A percentile compares a stretch with the other conserved stretches of the same genome.
These are phyloP conservation scores for Sycophila texana DNA, from an alignment of 2,888 invertebrate genomes.

Conservation along the genomic window DNA sequence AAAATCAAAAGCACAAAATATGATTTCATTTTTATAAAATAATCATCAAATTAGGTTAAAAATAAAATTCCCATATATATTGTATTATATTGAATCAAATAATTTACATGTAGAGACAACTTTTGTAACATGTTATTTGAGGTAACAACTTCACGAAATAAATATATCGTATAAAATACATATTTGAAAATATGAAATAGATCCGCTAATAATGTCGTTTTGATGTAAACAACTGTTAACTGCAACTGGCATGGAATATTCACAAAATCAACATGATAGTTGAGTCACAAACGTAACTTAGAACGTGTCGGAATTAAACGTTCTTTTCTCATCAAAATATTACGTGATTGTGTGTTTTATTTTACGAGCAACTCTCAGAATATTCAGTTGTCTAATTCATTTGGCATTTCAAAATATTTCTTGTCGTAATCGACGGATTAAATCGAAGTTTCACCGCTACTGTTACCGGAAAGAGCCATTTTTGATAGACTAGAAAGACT, in stretches of 20 bases:
- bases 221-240: slow-evolving; percentile 45
- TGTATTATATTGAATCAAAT: slow-evolving; percentile 47
- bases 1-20: slow-evolving; percentile 23
- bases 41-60: slow-evolving; percentile 28
- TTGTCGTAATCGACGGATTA: slow-evolving; percentile 30
- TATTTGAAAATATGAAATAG: slow-evolving; percentile 56
- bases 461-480: slow-evolving; percentile 80
- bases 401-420: slow-evolving; percentile 55
- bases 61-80: slow-evolving; percentile 47
- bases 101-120: slow-evolving; percentile 52
- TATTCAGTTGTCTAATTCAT: slow-evolving; percentile 50
- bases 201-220: slow-evolving; percentile 45
- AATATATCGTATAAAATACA: slow-evolving; percentile 57
- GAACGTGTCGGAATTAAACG: slow-evolving; percentile 25
- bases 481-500: slow-evolving; percentile 87
- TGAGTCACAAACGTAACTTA: slow-evolving; percentile 46
- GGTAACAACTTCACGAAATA: slow-evolving; percentile 55
- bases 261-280: slow-evolving; percentile 36
- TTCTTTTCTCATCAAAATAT: slow-evolving; percentile 36
- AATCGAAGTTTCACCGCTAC: slow-evolving; percentile 58
- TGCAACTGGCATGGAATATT: slow-evolving; percentile 36
- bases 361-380: slow-evolving; percentile 31
- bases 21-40: slow-evolving; percentile 15
- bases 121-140: slow-evolving; percentile 53
- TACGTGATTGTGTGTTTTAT: slow-evolving; percentile 2